Percentiles rank a stretch among this genome's conserved stretches.
phyloP scores from a whole-genome alignment of 2,797 vertebrate species.

The Coranthus polyacanthus region DNA sequence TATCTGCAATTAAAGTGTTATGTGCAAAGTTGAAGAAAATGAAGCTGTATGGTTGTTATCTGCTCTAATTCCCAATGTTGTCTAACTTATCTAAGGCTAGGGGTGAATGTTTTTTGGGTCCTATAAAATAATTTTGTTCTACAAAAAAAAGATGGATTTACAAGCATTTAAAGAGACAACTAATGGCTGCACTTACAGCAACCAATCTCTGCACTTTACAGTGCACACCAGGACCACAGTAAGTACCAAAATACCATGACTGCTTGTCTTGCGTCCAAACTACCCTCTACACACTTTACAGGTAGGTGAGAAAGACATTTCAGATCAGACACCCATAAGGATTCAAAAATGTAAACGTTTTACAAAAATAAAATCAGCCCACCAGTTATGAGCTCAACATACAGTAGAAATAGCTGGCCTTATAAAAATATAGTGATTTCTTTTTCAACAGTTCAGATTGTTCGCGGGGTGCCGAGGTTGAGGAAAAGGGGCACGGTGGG shows the following conservation, averaged over 20 bases:
- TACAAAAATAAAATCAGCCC: conserved; percentile 79
- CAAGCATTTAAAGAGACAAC: conserved; percentile 54
- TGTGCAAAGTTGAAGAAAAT: conserved; percentile 73
- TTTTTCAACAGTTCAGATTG: conserved; percentile 76
- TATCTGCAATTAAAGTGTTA: conserved; percentile 83
- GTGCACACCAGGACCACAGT: conserved; percentile 75
- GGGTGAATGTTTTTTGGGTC: conserved; percentile 33
- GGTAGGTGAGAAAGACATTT: conserved; percentile 70
- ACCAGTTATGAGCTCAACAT: conserved; percentile 80
- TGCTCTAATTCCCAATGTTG: conserved; percentile 32
- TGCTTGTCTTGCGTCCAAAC: conserved; percentile 60
- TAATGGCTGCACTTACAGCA: conserved; percentile 52
- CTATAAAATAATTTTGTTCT: conserved; percentile 47
- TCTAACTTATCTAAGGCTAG: conserved; percentile 24
- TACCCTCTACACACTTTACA: conserved; percentile 59
- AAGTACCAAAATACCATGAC: conserved; percentile 72
- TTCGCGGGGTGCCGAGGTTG: conserved; percentile 70
- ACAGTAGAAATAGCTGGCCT: conserved; percentile 88
- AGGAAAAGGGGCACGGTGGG: conserved; percentile 38
- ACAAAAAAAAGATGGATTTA: conserved; percentile 50
- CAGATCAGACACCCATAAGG: conserved; percentile 68
- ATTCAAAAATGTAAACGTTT: conserved; percentile 83
- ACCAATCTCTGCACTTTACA: conserved; percentile 58
- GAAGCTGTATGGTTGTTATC: conserved; percentile 43
- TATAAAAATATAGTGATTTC: conserved; percentile 88